A percentile compares a stretch with the other conserved stretches of the same genome.
phyloP scores from a whole-genome alignment of 2,888 invertebrate genomes.

The Vesta saturnalis region DNA sequence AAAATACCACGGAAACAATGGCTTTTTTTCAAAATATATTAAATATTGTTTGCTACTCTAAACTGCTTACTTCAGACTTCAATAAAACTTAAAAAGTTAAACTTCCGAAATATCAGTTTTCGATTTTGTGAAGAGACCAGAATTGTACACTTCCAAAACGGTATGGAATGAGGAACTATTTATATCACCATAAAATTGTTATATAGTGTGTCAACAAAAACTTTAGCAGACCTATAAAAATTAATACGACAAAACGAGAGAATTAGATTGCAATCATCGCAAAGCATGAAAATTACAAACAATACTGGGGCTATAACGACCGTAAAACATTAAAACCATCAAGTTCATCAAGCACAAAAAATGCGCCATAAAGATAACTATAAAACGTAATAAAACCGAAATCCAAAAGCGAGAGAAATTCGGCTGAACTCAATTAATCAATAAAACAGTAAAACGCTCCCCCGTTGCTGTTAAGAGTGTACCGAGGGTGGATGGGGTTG shows the following conservation, averaged over 20 bases:
- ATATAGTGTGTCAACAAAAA: constrained; percentile 36
- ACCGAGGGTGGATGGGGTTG: constrained; percentile 44
- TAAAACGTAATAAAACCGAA: constrained; percentile 60
- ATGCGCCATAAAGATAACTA: constrained; percentile 58
- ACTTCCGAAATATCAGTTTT: too few relatives aligned
- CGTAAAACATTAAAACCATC: constrained; percentile 50
- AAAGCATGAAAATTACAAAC: constrained; percentile 54
- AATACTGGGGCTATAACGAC: constrained; percentile 52
- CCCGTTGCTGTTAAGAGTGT: constrained; percentile 61
- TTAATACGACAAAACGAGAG: constrained; percentile 56
- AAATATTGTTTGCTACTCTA: too few relatives aligned
- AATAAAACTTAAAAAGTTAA: too few relatives aligned
- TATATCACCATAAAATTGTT: constrained; percentile 19
- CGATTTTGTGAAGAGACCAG: too few relatives aligned
- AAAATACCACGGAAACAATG: constrained; percentile 26
- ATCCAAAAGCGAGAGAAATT: constrained; percentile 60
- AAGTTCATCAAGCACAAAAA: constrained; percentile 51
- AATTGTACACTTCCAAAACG: too few relatives aligned
- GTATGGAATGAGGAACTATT: constrained; percentile 9
- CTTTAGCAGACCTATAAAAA: constrained; percentile 54
- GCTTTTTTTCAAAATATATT: background rate
- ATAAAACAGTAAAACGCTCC: constrained; percentile 64
- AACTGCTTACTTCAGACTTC: too few relatives aligned
- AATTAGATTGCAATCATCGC: constrained; percentile 56
- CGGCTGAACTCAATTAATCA: constrained; percentile 63